Base-by-base conservation (phyloP, 2,888 invertebrate genomes). In the Cristatella mucedo region DNA sequence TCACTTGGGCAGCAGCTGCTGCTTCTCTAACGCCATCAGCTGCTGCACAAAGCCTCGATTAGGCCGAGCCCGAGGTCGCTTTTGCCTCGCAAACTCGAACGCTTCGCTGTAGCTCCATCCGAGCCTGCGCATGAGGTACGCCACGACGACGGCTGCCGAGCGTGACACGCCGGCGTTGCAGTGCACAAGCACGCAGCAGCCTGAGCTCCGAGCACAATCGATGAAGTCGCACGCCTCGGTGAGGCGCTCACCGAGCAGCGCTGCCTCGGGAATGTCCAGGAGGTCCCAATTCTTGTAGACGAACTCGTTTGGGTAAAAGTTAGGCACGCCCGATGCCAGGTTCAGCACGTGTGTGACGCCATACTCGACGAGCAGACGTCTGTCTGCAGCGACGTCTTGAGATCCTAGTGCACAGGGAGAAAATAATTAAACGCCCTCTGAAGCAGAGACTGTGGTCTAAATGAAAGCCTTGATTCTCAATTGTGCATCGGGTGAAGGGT, bases 81-180 rank as follows among this genome's bases (percentile, higher is more conserved):
- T 74, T 1, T 54, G 59, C 62, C 80, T 82, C 0, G 85, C 76
- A 53, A 73, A 61, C 33, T 69, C 58, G 48, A 73, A 77, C 1
- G 85, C 83, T 11, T 74, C 69, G 4, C 73, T 64, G 61, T 73
- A 84, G 19, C 54, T 51, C 65, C 76, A 71, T 4, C 48, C 42
- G 16, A 59, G 45, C 1, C 41, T 49, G 29, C 54, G 53, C 71
- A 89, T 86, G 39, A 89, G 67, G 66, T 80, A 89, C 5, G 76
- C 82, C 39, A 87, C 79, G 1, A 78, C 75, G 18, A 87, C 70
- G 44, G 78, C 73, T 0, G 84, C 73, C 2, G 86, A 80, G 7
- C 89, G 71, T 0, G 87, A 89, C 0, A 87, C 77, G 0, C 89
- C 89, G 20, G 87, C 87, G 64, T 87, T 89, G 57, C 89, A 89